Percentiles rank a stretch among this genome's conserved stretches.
phyloP scores from a whole-genome alignment of 1,140 invertebrate genomes.

The Bombus waltoni region DNA sequence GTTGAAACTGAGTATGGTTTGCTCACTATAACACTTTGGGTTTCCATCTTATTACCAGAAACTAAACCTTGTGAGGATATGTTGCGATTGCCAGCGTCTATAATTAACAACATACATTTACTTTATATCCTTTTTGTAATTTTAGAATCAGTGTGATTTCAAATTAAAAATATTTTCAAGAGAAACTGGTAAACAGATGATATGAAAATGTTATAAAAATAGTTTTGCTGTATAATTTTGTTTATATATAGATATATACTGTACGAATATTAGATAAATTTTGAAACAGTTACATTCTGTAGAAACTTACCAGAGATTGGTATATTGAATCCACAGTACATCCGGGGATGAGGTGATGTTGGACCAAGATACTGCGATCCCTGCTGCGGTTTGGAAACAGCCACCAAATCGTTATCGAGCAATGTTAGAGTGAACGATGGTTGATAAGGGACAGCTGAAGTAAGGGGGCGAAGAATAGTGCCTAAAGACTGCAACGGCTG shows the following conservation, averaged over 20 bases:
- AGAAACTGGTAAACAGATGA: not conserved
- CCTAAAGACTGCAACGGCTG: constrained; percentile 79
- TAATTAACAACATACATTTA: constrained; percentile 46
- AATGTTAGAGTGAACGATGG: constrained; percentile 78
- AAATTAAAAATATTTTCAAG: not conserved
- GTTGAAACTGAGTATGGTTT: constrained; percentile 78
- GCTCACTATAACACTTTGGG: constrained; percentile 82
- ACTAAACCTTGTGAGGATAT: constrained; percentile 77
- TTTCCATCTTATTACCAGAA: constrained; percentile 76
- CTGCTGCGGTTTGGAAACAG: constrained; percentile 80
- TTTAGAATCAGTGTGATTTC: not conserved
- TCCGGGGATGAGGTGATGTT: constrained; percentile 73
- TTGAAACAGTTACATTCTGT: not conserved
- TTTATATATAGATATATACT: not conserved
- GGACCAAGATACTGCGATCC: constrained; percentile 76
- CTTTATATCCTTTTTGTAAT: not conserved
- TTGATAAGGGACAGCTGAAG: constrained; percentile 76
- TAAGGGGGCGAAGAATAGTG: constrained; percentile 76
- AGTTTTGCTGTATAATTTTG: not conserved
- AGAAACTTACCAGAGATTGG: constrained; percentile 78
- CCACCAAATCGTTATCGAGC: constrained; percentile 79
- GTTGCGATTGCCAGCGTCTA: constrained; percentile 74
- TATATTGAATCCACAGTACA: constrained; percentile 80
- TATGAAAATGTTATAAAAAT: not conserved
- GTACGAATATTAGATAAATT: not conserved